A percentile compares a stretch with the other conserved stretches of the same genome.
phyloP scores from a whole-genome alignment of 1,140 invertebrate genomes.

The Rhopalosiphum padi region DNA sequence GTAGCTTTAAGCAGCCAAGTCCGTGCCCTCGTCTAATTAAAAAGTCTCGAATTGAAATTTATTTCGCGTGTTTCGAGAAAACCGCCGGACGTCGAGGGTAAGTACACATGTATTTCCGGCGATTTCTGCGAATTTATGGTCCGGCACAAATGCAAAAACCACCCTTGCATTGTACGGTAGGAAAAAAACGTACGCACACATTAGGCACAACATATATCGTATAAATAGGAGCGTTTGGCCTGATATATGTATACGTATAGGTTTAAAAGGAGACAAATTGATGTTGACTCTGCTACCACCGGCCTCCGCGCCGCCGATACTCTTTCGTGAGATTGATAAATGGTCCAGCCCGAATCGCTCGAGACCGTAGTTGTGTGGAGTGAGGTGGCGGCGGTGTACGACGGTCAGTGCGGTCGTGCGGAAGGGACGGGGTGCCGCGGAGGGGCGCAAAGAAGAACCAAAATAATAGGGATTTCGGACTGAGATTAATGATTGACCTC shows the following conservation, averaged over 20 bases:
- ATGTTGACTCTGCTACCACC: slow-evolving; percentile 51
- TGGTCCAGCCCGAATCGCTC: background rate
- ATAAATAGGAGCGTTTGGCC: slow-evolving; percentile 11
- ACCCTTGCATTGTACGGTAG: background rate
- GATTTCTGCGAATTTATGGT: slow-evolving; percentile 14
- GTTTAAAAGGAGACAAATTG: slow-evolving; percentile 55
- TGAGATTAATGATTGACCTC: slow-evolving; percentile 53
- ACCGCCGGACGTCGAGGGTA: background rate
- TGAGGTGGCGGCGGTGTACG: background rate
- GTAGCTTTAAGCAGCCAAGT: background rate
- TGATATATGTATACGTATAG: background rate
- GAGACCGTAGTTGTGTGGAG: background rate
- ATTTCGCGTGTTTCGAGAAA: background rate
- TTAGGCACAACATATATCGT: background rate
- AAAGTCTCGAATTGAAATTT: slow-evolving; percentile 8
- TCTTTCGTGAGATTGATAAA: slow-evolving; percentile 46
- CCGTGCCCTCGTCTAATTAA: background rate
- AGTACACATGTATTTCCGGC: background rate
- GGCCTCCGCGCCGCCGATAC: slow-evolving; percentile 12
- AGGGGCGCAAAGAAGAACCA: background rate
- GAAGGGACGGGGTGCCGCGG: background rate
- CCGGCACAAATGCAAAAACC: slow-evolving; percentile 29
- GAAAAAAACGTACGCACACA: background rate
- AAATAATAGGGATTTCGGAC: slow-evolving; percentile 51
- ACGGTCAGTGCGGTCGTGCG: background rate